phyloP scores from a whole-genome alignment of 1,140 invertebrate genomes.

The Apis mellifera region DNA sequence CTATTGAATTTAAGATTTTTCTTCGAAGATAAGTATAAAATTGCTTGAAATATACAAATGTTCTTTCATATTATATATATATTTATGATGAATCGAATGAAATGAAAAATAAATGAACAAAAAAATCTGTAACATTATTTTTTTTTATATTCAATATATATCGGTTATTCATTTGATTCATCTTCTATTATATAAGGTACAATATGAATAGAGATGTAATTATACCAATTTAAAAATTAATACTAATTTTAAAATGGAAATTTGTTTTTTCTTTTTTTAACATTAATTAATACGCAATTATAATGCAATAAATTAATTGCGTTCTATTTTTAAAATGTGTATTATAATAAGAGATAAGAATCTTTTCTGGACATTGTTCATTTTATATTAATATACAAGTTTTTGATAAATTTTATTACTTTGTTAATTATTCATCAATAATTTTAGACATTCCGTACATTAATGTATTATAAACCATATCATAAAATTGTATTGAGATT shows the following conservation, averaged over 20 bases:
- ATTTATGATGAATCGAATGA: not conserved
- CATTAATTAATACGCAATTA: not conserved
- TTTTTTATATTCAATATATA: not conserved
- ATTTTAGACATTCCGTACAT: not conserved
- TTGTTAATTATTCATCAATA: not conserved
- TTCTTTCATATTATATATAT: no score
- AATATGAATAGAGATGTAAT: not conserved
- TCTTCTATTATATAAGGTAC: not conserved
- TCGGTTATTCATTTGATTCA: not conserved
- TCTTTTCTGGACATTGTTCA: not conserved
- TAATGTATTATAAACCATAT: not conserved
- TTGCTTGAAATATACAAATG: not conserved
- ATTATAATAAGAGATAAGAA: not conserved
- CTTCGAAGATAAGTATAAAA: not conserved
- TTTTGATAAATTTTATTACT: not conserved
- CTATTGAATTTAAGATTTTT: not conserved
- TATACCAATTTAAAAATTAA: not conserved
- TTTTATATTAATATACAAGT: not conserved
- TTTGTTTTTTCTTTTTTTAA: not conserved
- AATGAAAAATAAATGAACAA: not conserved
- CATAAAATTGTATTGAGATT: conserved; percentile 6
- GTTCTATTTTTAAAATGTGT: not conserved
- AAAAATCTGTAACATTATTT: not conserved
- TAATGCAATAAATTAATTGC: not conserved
- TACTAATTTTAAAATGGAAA: not conserved